Conservation (phyloP, 2,797 vertebrate genomes). For the Tapirus indicus region DNA sequence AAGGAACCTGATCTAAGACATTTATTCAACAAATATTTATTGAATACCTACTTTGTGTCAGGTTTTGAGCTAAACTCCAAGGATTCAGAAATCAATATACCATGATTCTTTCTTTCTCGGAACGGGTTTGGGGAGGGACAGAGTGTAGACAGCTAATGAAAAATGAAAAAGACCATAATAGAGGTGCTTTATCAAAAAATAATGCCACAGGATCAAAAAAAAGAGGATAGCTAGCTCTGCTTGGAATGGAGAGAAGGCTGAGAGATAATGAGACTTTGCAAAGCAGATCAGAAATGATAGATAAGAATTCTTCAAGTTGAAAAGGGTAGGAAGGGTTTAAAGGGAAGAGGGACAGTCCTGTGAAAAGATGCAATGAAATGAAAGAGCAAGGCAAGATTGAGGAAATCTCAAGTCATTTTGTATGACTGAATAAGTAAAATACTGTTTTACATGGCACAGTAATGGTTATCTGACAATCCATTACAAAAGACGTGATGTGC, state of each 20-base stretch:
- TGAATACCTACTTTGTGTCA: constrained; percentile 7
- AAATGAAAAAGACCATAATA: neutral
- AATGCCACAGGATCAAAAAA: neutral
- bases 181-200: neutral
- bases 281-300: neutral
- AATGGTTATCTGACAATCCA: neutral
- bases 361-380: neutral
- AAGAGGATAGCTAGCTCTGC: neutral
- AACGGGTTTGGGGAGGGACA: neutral
- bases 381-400: neutral
- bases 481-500: neutral
- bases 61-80: neutral
- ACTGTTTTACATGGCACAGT: neutral
- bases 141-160: neutral
- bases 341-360: neutral
- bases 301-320: neutral
- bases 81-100: neutral
- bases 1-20: neutral
- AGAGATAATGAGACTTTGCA: neutral
- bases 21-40: constrained; percentile 38
- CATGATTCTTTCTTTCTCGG: neutral
- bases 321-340: neutral
- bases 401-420: neutral
- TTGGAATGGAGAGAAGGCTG: neutral
- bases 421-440: neutral